These are phyloP conservation scores for Kuschelorhynchus macadamiae DNA, from an alignment of 2,888 invertebrate genomes.

Conservation along the genomic window DNA sequence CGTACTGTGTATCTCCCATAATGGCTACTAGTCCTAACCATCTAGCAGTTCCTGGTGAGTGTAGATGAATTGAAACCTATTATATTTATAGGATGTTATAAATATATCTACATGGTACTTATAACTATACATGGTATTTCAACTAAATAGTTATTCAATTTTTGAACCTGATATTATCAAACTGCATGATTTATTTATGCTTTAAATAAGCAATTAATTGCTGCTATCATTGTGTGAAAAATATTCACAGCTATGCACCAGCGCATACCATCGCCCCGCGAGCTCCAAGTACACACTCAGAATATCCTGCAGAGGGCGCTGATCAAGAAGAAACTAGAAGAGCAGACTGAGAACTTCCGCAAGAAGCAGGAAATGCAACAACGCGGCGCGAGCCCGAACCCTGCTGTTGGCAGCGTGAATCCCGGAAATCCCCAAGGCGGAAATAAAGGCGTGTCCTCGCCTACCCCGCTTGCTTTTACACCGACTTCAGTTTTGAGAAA, in stretches of 20 bases:
- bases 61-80: constrained; percentile 8
- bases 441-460: constrained; percentile 72
- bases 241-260: constrained; percentile 75
- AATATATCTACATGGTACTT: too few relatives aligned
- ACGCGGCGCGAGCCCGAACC: constrained; percentile 57
- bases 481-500: constrained; percentile 95
- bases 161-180: too few relatives aligned
- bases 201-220: too few relatives aligned
- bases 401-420: constrained; percentile 27
- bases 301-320: constrained; percentile 88
- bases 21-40: constrained; percentile 78
- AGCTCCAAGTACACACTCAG: constrained; percentile 88
- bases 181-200: too few relatives aligned
- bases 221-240: too few relatives aligned
- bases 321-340: constrained; percentile 90
- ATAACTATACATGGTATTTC: too few relatives aligned
- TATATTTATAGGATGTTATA: background rate
- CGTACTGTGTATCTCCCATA: constrained; percentile 80
- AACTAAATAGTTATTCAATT: too few relatives aligned
- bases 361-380: constrained; percentile 80
- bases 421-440: constrained; percentile 22
- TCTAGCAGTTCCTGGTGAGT: constrained; percentile 78
- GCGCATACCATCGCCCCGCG: constrained; percentile 86
- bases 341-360: constrained; percentile 87
- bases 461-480: constrained; percentile 87